Percentiles rank a stretch among this genome's conserved stretches.
These are phyloP conservation scores for Amphipoea lucens DNA, from an alignment of 2,888 invertebrate genomes.

Conservation along the genomic window DNA sequence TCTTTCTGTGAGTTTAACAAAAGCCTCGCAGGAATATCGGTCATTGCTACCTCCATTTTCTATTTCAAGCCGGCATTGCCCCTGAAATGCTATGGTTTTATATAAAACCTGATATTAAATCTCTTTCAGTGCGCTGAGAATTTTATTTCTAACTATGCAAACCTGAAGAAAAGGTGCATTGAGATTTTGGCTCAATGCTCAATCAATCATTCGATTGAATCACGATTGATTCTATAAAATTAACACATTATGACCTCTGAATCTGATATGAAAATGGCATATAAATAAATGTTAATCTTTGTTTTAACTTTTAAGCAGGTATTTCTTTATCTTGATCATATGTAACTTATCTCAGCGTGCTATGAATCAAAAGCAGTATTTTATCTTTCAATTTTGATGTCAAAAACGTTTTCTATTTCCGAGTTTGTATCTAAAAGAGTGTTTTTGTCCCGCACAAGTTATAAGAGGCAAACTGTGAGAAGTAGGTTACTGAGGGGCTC, in stretches of 20 bases:
- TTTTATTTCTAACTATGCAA: background rate
- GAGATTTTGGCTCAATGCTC: background rate
- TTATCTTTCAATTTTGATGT: background rate
- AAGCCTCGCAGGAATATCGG: constrained; percentile 38
- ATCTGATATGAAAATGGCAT: too few relatives aligned
- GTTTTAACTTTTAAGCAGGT: background rate
- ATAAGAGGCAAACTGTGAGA: constrained; percentile 34
- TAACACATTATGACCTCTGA: background rate
- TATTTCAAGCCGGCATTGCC: constrained; percentile 34
- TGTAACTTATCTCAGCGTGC: background rate
- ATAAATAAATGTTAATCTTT: background rate
- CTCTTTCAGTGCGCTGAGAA: background rate
- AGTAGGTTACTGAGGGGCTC: constrained; percentile 58
- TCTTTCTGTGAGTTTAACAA: constrained; percentile 28
- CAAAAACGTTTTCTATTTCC: background rate
- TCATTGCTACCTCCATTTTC: constrained; percentile 50
- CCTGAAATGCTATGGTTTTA: constrained; percentile 28
- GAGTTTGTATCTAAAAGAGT: background rate
- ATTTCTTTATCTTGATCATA: background rate
- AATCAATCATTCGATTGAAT: background rate
- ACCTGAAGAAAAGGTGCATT: background rate
- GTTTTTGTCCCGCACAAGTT: constrained; percentile 17
- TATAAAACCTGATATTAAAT: constrained; percentile 28
- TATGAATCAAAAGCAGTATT: background rate
- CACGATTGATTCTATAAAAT: background rate